Evolutionary conservation across 37 sponge, comb jelly and placozoan species (phyloP), one percentile per base, ranked within the genome.

Genomic region (Aphrocallistes beatrix): DNA sequence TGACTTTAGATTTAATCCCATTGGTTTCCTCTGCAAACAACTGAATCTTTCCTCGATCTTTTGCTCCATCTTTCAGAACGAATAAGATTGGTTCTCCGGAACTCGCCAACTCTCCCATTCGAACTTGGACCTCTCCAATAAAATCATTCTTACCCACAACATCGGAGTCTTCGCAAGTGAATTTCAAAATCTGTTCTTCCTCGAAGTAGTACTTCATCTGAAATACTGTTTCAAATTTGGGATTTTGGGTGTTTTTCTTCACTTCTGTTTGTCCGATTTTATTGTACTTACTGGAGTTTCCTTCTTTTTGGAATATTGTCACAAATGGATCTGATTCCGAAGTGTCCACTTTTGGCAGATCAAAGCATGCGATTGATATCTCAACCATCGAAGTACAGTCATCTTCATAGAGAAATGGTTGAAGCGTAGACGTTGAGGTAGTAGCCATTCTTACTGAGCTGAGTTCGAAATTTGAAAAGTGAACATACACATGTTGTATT

Each of bases 151-250:
- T 88, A 23, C 82, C 82, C 0, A 90, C 34, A 32, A 19, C 3
- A 60, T 60, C 75, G 34, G 8, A 28, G 42, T 98, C 99, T 45
- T 90, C 92, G 28, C 93, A 89, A 17, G 51, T 81, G 82, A 98
- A 89, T 81, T 87, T 92, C 47, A 98, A 81, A 23, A 82, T 42
- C 81, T 98, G 99, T 13, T 91, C 87, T 84, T 95, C 96, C 83
- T 98, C 99, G 87, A 98, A 98, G 37, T 86, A 89, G 49, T 98
- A 98, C 38, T 95, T 89, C 82, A 98, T n/a, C 34, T 85, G 23
- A 83, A 98, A 88, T 0, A 92, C 89, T 51, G 90, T 92, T 36
- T 88, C 87, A 86, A 95, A 95, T 92, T 95, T 91, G 0, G 96
- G 96, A 83, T 95, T 93, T 21, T 93, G 87, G 84, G 89, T 95